Percentiles rank a stretch among this genome's conserved stretches.
These are phyloP conservation scores for Morone saxatilis DNA, from an alignment of 2,113 vertebrate species.

Conservation along the genomic window DNA sequence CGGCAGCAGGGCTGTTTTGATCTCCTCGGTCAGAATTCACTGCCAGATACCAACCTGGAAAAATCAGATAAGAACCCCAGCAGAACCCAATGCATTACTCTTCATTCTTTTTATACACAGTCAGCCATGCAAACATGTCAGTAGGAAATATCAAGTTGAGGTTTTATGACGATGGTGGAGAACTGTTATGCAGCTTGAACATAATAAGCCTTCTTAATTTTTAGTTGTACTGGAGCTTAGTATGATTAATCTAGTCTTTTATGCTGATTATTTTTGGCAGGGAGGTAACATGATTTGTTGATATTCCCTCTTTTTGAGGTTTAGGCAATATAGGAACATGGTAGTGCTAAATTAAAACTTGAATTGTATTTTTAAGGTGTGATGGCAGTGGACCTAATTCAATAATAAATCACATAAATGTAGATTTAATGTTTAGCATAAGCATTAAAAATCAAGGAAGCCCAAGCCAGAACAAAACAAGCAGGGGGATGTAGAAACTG, in stretches of 20 bases:
- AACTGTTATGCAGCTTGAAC: background rate
- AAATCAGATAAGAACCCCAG: background rate
- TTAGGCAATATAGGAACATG: background rate
- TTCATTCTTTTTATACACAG: background rate
- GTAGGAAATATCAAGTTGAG: no score
- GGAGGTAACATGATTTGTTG: background rate
- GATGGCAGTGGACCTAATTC: background rate
- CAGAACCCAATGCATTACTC: background rate
- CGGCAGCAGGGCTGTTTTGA: slow-evolving; percentile 71
- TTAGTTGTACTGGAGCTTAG: background rate
- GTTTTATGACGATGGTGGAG: background rate
- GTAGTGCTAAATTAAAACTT: background rate
- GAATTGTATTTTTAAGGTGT: background rate
- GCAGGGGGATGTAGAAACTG: slow-evolving; percentile 33
- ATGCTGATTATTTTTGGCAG: background rate
- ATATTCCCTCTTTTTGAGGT: background rate
- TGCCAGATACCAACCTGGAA: slow-evolving; percentile 82
- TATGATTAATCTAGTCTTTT: background rate
- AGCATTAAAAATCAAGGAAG: background rate
- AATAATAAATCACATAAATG: background rate
- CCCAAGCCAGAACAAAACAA: background rate
- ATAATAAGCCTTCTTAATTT: background rate
- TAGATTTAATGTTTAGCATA: slow-evolving; percentile 2
- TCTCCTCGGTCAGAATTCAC: slow-evolving; percentile 64
- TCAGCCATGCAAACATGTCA: no score